Conservation (phyloP, 2,113 vertebrate species). For the Gorilla gorilla region DNA sequence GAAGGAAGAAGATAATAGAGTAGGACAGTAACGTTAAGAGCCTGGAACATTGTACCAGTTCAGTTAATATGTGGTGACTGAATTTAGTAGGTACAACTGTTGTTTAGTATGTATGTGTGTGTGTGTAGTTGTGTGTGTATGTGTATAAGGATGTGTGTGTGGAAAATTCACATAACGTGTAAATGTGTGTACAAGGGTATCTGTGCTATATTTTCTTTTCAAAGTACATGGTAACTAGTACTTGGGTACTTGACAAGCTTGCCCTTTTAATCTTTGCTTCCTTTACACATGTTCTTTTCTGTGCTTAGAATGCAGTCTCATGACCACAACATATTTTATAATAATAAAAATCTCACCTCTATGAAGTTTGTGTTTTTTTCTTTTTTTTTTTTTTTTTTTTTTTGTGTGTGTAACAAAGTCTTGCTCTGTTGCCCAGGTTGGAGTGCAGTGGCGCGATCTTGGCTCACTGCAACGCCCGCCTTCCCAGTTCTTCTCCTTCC, state of each 20-base stretch:
- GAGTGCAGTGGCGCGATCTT: too few relatives aligned
- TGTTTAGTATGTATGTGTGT: not conserved
- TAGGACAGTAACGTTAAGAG: not conserved
- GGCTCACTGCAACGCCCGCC: too few relatives aligned
- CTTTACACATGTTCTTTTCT: not conserved
- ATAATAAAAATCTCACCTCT: not conserved
- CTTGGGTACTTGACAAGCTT: not conserved
- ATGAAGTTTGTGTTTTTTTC: too few relatives aligned
- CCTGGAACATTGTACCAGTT: not conserved
- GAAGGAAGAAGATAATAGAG: not conserved
- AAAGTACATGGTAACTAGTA: not conserved
- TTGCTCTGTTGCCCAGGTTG: too few relatives aligned
- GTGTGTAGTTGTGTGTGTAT: not conserved
- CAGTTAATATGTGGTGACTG: not conserved
- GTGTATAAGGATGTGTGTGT: not conserved
- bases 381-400: rapidly evolving
- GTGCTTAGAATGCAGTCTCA: not conserved
- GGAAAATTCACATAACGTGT: not conserved
- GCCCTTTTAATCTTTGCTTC: not conserved
- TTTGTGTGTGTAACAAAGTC: too few relatives aligned
- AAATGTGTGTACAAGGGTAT: not conserved
- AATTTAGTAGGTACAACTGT: not conserved
- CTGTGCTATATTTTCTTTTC: not conserved
- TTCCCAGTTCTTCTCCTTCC: too few relatives aligned
- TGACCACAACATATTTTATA: not conserved